Evolutionary conservation across 2,888 invertebrate genomes (phyloP).

Genomic region (Pristionchus exspectatus): DNA sequence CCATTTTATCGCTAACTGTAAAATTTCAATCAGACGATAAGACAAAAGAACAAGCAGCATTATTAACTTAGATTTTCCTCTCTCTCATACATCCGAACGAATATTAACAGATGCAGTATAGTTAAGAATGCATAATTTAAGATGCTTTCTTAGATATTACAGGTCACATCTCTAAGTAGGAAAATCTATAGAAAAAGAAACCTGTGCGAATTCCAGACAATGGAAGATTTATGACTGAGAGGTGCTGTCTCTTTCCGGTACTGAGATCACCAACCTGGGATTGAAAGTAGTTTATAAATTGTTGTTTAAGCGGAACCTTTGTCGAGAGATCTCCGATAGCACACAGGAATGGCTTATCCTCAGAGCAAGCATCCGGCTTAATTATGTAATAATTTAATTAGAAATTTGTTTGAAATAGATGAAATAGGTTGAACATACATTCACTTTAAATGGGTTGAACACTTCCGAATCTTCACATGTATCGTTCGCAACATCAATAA

Average conservation of each 20-base stretch:
- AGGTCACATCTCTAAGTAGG: not conserved
- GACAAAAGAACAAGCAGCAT: not conserved
- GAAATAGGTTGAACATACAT: constrained; percentile 56
- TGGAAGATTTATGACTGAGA: constrained; percentile 63
- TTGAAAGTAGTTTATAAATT: not conserved
- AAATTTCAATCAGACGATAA: not conserved
- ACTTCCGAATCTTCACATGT: constrained; percentile 62
- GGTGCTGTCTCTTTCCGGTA: constrained; percentile 62
- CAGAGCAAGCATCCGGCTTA: constrained; percentile 54
- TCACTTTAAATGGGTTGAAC: constrained; percentile 65
- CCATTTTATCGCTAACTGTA: constrained; percentile 62
- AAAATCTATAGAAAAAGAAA: constrained; percentile 38
- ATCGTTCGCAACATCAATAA: constrained; percentile 60
- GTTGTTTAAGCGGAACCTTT: constrained; percentile 21
- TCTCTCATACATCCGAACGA: not conserved
- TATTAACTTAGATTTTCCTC: no score
- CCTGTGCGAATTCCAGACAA: constrained; percentile 65
- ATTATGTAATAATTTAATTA: not conserved
- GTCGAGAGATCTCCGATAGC: constrained; percentile 64
- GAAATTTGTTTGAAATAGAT: not conserved
- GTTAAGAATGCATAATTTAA: no score
- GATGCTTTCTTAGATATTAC: no score
- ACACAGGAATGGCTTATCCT: constrained; percentile 59
- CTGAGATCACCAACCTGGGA: constrained; percentile 59
- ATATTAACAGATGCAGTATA: no score